Base-by-base conservation (phyloP, 2,113 vertebrate genomes). In the Elephantulus edwardii region DNA sequence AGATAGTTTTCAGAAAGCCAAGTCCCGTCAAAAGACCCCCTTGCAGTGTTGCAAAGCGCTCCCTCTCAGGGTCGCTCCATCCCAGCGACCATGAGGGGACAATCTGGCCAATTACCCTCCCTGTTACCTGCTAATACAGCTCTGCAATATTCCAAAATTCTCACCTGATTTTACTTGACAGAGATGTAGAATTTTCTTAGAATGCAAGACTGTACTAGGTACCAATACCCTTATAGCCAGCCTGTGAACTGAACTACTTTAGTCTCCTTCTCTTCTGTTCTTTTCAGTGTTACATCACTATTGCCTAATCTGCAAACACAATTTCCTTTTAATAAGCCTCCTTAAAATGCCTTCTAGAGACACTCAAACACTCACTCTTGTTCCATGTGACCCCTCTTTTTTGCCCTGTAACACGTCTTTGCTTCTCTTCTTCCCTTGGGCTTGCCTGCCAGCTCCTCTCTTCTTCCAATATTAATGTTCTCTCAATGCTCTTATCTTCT, bases 231-330 rank as follows among this genome's bases (percentile, higher is more conserved):
- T 60, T 86, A 50, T 38, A 46, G 7, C 14, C 35, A 54, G 75
- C 80, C 40, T 85, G 42, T 70, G n/a, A 62, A 19, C 19, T 75
- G 33, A 62, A 19, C 19, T 75, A 28, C 60, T 52, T 91, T 60
- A 7, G 33, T 62, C 11, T 79, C 8, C 35, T 90, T 85, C 28
- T 64, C 58, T 62, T 82, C 66, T 93, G 82, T 90, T 88, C 80
- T 77, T 93, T 91, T 89, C 89, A 92, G 88, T 95, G 96, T 95
- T 83, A 93, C 58, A 94, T 8, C 81, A 50, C 26, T 8, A 35
- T 24, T 44, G 10, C 33, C 40, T 86, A 68, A 81, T 75, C 33
- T 86, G 5, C 35, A 70, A 40, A 33, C 46, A 87, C 64, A 77
- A 70, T 40, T 52, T 38, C 3, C 35, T 52, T 82, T 58, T 54